Percentiles rank a stretch among this genome's conserved stretches.
These are phyloP conservation scores for Drosophila bipectinata DNA, from an alignment of 1,140 invertebrate genomes.

Conservation along the genomic window DNA sequence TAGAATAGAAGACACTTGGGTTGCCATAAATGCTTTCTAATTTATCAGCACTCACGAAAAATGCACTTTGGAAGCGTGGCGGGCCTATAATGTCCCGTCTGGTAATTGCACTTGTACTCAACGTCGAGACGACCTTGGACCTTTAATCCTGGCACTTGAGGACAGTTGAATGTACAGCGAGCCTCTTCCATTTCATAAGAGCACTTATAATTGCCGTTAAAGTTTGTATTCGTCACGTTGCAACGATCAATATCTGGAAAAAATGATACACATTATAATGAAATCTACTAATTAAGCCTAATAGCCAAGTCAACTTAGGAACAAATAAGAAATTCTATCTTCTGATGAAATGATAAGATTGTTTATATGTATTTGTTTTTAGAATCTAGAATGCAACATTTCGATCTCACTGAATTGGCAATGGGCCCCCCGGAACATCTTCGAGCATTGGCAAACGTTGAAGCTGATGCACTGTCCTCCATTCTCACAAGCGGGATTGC, in stretches of 20 bases:
- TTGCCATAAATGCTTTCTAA: not conserved
- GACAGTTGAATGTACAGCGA: constrained; percentile 88
- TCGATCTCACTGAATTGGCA: constrained; percentile 91
- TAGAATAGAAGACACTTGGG: constrained; percentile 2
- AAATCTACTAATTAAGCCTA: too few species aligned
- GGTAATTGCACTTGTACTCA: constrained; percentile 89
- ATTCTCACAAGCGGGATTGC: constrained; percentile 90
- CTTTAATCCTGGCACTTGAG: constrained; percentile 85
- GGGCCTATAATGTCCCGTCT: constrained; percentile 88
- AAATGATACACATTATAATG: too few species aligned
- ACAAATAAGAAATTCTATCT: too few species aligned
- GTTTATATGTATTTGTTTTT: too few species aligned
- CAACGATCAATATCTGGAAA: constrained; percentile 56
- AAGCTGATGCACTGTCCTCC: constrained; percentile 90
- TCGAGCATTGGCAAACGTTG: constrained; percentile 90
- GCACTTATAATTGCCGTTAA: constrained; percentile 91
- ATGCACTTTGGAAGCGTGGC: constrained; percentile 90
- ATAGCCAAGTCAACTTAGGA: too few species aligned
- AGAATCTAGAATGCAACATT: not conserved
- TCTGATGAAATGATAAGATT: too few species aligned
- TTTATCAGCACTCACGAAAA: constrained; percentile 85
- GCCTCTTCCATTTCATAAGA: constrained; percentile 86
- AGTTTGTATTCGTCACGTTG: constrained; percentile 83
- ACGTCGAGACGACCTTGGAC: constrained; percentile 82
- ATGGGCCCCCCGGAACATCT: constrained; percentile 88